phyloP scores from a whole-genome alignment of 2,113 vertebrate species.

The Xiphias gladius region DNA sequence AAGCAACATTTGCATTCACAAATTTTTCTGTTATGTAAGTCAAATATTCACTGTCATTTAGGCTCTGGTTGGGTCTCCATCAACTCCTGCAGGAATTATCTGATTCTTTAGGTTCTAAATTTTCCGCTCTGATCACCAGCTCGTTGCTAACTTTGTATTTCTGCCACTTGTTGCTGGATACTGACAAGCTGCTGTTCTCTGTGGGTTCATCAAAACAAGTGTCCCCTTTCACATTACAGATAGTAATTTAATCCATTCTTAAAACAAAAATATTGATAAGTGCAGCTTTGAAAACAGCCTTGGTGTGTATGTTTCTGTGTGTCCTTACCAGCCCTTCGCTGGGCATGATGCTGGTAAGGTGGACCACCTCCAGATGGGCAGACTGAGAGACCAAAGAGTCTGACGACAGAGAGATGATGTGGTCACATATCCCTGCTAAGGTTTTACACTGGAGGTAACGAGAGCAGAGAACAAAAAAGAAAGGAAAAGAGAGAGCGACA shows the following conservation, averaged over 20 bases:
- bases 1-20: no score
- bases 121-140: neutral
- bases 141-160: no score
- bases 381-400: conserved; percentile 92
- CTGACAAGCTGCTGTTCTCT: no score
- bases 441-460: conserved; percentile 90
- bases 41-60: neutral
- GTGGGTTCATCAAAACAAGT: neutral
- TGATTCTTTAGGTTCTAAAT: neutral
- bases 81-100: neutral
- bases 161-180: no score
- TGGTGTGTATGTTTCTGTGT: neutral
- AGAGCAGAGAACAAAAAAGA: conserved; percentile 10
- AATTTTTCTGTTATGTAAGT: neutral
- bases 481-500: conserved; percentile 32
- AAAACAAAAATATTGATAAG: neutral
- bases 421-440: conserved; percentile 94
- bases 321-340: conserved; percentile 91
- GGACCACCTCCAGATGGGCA: conserved; percentile 90
- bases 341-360: conserved; percentile 91
- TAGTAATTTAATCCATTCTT: neutral
- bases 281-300: neutral
- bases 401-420: conserved; percentile 94
- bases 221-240: neutral
- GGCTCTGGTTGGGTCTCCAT: neutral